A percentile compares a stretch with the other conserved stretches of the same genome.
Evolutionary conservation across 2,797 vertebrate genomes (phyloP).

Genomic region (Odontamblyopus rebecca): DNA sequence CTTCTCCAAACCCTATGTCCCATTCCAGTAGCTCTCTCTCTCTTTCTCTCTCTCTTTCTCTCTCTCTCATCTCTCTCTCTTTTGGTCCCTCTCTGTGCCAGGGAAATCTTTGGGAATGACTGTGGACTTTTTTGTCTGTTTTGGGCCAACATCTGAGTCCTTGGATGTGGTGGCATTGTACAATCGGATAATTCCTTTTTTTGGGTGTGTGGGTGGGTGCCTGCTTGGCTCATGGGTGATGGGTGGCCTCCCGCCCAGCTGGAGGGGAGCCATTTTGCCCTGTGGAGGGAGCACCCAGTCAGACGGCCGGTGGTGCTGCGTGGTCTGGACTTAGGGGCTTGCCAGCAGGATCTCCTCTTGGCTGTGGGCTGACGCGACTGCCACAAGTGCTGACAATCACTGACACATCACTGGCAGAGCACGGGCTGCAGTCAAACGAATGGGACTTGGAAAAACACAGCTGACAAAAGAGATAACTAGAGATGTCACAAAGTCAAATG

Average conservation of each 20-base stretch:
- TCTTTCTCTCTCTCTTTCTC: not conserved
- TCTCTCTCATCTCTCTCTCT: not conserved
- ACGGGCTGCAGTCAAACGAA: conserved; percentile 24
- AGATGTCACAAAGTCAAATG: not conserved
- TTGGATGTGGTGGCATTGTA: conserved; percentile 73
- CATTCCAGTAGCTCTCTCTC: conserved; percentile 51
- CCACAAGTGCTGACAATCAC: conserved; percentile 57
- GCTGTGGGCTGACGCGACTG: conserved; percentile 48
- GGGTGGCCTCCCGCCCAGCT: conserved; percentile 74
- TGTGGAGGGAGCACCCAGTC: conserved; percentile 66
- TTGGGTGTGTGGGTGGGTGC: conserved; percentile 57
- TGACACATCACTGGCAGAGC: conserved; percentile 61
- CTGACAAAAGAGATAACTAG: not conserved
- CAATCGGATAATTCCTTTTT: conserved; percentile 73
- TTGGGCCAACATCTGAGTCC: conserved; percentile 72
- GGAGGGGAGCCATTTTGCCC: conserved; percentile 71
- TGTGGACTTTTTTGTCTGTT: conserved; percentile 73
- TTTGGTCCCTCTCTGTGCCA: conserved; percentile 51
- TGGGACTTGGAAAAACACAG: conserved; percentile 9
- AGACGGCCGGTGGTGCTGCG: conserved; percentile 20
- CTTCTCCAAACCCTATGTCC: conserved; percentile 54
- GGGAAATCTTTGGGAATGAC: conserved; percentile 73
- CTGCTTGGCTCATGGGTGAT: conserved; percentile 56
- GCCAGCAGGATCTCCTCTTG: conserved; percentile 69
- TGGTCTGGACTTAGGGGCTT: conserved; percentile 51